A percentile compares a stretch with the other conserved stretches of the same genome.
phyloP scores from a whole-genome alignment of 2,797 vertebrate genomes.

The Labeo calbasu region DNA sequence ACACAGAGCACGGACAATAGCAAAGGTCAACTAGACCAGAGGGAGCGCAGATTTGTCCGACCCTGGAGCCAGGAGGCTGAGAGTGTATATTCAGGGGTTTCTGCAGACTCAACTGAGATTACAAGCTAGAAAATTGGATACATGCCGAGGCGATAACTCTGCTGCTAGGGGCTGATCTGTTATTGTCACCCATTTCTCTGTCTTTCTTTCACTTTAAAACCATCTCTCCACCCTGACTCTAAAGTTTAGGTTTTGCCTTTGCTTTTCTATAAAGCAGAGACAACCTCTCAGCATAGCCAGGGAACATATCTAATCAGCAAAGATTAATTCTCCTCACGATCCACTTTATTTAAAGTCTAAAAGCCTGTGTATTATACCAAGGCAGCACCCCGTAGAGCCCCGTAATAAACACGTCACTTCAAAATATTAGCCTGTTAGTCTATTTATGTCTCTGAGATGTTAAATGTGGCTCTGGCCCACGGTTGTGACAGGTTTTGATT shows the following conservation, averaged over 20 bases:
- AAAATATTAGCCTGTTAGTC: slow-evolving; percentile 24
- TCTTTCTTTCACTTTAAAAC: background rate
- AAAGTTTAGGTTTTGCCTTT: background rate
- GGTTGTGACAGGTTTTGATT: slow-evolving; percentile 25
- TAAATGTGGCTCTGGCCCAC: slow-evolving; percentile 22
- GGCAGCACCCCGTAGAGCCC: background rate
- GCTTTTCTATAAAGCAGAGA: background rate
- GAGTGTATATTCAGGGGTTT: slow-evolving; percentile 25
- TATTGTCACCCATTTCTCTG: slow-evolving; percentile 18
- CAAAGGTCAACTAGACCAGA: slow-evolving; percentile 64
- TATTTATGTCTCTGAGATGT: slow-evolving; percentile 19
- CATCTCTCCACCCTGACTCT: background rate
- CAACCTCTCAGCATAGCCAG: background rate
- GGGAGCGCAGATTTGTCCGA: slow-evolving; percentile 53
- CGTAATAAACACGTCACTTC: slow-evolving; percentile 36
- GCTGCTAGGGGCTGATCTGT: slow-evolving; percentile 4
- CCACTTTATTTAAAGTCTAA: background rate
- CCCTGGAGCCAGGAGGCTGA: slow-evolving; percentile 25
- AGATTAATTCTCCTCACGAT: background rate
- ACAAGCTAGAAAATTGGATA: slow-evolving; percentile 35
- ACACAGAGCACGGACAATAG: slow-evolving; percentile 60
- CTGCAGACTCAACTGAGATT: slow-evolving; percentile 33
- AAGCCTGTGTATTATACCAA: background rate
- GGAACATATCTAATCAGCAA: slow-evolving; percentile 1
- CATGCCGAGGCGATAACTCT: slow-evolving; percentile 6